These are phyloP conservation scores for Corvus moneduloides DNA, from an alignment of 2,113 vertebrate species.

Conservation along the genomic window DNA sequence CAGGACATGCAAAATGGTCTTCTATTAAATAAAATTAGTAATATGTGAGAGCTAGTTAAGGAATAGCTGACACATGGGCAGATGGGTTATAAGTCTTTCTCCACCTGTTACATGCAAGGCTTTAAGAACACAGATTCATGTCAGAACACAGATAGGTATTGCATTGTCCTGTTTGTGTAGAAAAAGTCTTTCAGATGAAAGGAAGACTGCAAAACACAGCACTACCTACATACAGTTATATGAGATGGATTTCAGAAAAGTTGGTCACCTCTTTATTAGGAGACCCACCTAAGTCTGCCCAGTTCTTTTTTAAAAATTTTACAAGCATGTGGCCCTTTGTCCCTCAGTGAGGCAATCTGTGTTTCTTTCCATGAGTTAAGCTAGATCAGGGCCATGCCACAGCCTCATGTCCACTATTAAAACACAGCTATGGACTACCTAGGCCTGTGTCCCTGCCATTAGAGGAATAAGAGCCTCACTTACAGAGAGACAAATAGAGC, in stretches of 20 bases:
- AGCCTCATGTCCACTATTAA: rapidly evolving
- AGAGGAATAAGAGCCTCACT: neutral
- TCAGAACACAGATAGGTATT: neutral
- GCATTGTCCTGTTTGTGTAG: neutral
- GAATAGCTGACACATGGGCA: neutral
- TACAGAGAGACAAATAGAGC: neutral
- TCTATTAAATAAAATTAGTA: neutral
- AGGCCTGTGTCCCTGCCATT: rapidly evolving
- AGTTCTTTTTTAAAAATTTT: neutral
- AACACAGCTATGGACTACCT: neutral
- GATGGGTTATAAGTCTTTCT: neutral
- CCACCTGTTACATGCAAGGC: neutral
- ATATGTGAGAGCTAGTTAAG: neutral
- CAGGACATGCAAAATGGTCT: neutral
- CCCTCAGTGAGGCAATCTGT: neutral
- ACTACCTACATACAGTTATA: neutral
- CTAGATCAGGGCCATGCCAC: neutral
- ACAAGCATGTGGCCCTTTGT: neutral
- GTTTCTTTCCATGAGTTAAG: neutral
- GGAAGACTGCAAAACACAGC: neutral
- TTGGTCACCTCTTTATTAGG: neutral
- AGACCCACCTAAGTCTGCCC: neutral
- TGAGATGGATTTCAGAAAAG: neutral
- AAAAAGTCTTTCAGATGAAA: neutral
- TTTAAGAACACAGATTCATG: neutral